Base-by-base conservation (phyloP, 2,888 invertebrate species). In the Drosophila limbata region DNA sequence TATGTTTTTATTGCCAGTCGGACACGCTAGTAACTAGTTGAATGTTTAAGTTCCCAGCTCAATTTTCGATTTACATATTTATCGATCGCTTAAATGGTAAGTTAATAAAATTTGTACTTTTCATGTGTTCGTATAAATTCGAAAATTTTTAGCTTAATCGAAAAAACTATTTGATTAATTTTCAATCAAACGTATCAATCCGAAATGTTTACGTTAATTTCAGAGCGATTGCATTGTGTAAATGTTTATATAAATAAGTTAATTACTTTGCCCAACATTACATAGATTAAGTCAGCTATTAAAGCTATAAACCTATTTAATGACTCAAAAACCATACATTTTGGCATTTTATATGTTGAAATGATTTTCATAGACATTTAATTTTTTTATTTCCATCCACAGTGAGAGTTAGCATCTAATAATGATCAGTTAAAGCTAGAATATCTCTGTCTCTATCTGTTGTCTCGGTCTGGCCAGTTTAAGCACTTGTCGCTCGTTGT, bases 401-500 rank as follows among this genome's bases (percentile, higher is more conserved):
- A 44, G 15, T 53, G 48, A 40, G 62, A 59, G 50, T n/a, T 39
- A 9, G 17, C n/a, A 9, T 9, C 19, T 19, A 37, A 25, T 35
- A 35, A 33, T 17, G 39, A 40, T 57, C 39, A 40, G 31, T 63
- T 63, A 40, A 63, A 63, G 33, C 44, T 31, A 4, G 28, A 13
- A 17, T 53, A 9, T 25, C 5, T 39, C 10, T 9, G n/a, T 45
- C 21, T 40, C 31, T 44, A 9, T 40, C 33, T 33, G 56, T 1
- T 15, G 8, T 25, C 37, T 60, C 42, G 25, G 31, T 53, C 17
- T 39, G 19, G 39, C 48, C n/a, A 21, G 42, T 53, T 73, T 57
- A 71, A 65, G 65, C 65, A 70, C 76, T 79, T 78, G 77, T 73
- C 72, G 72, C 74, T 87, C 73, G 85, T 89, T 85, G 88, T 92